Percentiles rank a stretch among this genome's conserved stretches.
Evolutionary conservation across 2,888 invertebrate species (phyloP).

Genomic region (Caenorhabditis sp.): DNA sequence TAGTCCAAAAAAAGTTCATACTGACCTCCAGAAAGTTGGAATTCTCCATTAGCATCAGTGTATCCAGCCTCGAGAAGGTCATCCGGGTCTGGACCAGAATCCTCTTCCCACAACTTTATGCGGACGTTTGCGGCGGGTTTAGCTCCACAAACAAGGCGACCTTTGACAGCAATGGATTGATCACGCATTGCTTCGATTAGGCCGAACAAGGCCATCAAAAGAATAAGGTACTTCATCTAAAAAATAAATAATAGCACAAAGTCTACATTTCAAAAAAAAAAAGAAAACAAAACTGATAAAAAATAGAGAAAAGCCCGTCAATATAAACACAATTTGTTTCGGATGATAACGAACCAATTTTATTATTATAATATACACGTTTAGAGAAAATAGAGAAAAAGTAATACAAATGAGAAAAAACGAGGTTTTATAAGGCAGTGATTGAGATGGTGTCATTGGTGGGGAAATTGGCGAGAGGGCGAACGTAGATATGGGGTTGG

Average conservation of each 20-base stretch:
- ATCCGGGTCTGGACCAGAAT: slow-evolving; percentile 57
- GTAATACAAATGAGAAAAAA: neutral
- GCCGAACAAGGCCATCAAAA: neutral
- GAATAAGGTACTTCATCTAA: neutral
- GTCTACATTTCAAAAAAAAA: neutral
- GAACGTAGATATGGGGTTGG: slow-evolving; percentile 52
- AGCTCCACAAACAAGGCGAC: slow-evolving; percentile 54
- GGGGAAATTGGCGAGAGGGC: slow-evolving; percentile 22
- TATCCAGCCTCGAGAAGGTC: slow-evolving; percentile 59
- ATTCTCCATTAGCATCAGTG: slow-evolving; percentile 56
- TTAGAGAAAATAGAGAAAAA: neutral
- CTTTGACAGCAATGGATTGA: slow-evolving; percentile 51
- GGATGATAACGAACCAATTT: neutral
- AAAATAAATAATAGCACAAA: neutral
- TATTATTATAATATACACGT: neutral
- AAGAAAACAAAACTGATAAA: neutral
- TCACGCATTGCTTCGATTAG: slow-evolving; percentile 34
- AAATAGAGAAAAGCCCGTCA: too few relatives aligned
- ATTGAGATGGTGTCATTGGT: slow-evolving; percentile 35
- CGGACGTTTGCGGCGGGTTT: slow-evolving; percentile 55
- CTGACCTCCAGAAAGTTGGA: slow-evolving; percentile 41
- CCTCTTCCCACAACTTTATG: slow-evolving; percentile 63
- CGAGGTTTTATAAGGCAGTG: slow-evolving; percentile 28
- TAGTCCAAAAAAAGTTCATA: too few relatives aligned
- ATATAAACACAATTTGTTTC: too few relatives aligned